Base-by-base conservation (phyloP, 1,140 invertebrate species). In the Lethocerus indicus region DNA sequence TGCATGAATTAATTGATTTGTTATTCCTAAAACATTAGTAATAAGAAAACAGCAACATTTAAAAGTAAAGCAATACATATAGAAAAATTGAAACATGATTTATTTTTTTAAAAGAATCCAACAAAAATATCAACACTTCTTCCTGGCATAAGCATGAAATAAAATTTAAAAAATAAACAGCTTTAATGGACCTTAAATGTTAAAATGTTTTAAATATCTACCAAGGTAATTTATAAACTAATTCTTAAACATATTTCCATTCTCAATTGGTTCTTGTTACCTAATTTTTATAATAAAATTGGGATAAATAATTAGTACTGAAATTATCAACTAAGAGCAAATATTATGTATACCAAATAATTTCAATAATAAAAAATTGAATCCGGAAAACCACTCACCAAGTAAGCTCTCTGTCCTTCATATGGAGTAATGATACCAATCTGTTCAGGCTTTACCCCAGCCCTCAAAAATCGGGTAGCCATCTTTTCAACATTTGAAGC, bases 351-450 rank as follows among this genome's bases (percentile, higher is more conserved):
- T 36, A 3, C 35, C n/a, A 4, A 12, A 24, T 46, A 35, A 46
- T 27, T 14, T 3, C 20, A 24, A 35, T 35, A 20, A 2, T 47
- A n/a, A 32, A 29, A 48, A 39, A 47, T 9, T 47, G 21, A 40
- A 40, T 24, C 5, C 4, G 26, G n/a, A 24, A 42, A 6, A 26
- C 18, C 21, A 56, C 49, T 56, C 45, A 83, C 94, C 41, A 98
- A 68, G 66, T 95, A 98, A 0, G 94, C 92, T n/a, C 96, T 69
- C 62, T 99, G 96, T 0, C 96, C 92, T 68, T 98, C 95, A 57
- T 99, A 99, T 0, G 96, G 96, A 0, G 96, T 99, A 37, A 99
- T 96, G 24, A 98, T 90, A n/a, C 96, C 96, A 49, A 99, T 98
- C 64, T 98, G 95, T 58, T 96, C 91, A 0, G 96, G 94, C 59